A percentile compares a stretch with the other conserved stretches of the same genome.
Evolutionary conservation across 1,140 invertebrate genomes (phyloP).

Genomic region (Ceratina australensis): DNA sequence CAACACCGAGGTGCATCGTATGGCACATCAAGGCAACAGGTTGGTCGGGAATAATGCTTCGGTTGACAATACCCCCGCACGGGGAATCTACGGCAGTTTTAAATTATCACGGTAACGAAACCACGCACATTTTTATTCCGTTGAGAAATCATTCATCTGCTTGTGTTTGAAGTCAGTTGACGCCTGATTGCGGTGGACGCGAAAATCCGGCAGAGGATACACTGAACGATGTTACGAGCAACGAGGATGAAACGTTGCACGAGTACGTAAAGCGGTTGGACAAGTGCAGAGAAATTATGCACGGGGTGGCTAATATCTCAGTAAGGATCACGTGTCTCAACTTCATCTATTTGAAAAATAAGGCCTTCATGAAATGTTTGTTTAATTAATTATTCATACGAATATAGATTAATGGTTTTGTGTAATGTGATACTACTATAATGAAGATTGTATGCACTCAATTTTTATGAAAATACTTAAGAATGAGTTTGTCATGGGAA

Average conservation of each 20-base stretch:
- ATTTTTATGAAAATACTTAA: no score
- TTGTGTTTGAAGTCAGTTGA: conserved; percentile 22
- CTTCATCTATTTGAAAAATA: no score
- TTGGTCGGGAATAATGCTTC: no score
- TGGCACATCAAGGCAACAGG: no score
- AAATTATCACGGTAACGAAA: conserved; percentile 6
- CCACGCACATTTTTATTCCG: not conserved
- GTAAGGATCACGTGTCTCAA: conserved; percentile 15
- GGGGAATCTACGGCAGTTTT: no score
- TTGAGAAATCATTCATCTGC: not conserved
- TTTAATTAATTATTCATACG: no score
- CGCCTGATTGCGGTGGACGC: not conserved
- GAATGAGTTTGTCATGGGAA: no score
- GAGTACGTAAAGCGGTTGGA: conserved; percentile 20
- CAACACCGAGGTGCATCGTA: not conserved
- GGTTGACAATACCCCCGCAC: not conserved
- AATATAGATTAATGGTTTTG: no score
- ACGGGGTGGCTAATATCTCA: not conserved
- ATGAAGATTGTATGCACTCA: no score
- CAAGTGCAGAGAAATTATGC: conserved; percentile 5
- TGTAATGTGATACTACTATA: no score
- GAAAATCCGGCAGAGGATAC: not conserved
- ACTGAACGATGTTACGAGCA: not conserved
- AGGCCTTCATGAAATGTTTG: no score
- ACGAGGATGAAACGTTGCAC: not conserved